Percentiles rank a stretch among this genome's conserved stretches.
Evolutionary conservation across 1,140 invertebrate genomes (phyloP).

Genomic region (Drosophila teissieri): DNA sequence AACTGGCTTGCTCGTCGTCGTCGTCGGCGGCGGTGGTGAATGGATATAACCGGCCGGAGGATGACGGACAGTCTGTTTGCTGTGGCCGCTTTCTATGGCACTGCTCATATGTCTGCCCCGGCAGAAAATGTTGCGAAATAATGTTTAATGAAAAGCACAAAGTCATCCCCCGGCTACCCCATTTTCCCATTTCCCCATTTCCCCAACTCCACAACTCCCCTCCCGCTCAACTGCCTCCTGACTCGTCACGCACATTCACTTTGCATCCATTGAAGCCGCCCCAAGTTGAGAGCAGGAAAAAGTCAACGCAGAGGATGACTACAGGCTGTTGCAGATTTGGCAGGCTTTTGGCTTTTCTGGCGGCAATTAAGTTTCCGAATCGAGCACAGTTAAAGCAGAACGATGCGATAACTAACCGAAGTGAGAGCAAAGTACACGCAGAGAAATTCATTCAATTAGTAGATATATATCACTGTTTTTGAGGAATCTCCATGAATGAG

Average conservation of each 20-base stretch:
- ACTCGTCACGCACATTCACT: conserved; percentile 75
- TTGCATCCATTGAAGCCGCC: conserved; percentile 71
- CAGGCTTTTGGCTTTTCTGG: conserved; percentile 32
- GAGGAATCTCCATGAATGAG: no score
- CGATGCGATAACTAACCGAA: conserved; percentile 46
- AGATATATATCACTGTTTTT: no score
- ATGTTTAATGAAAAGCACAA: conserved; percentile 81
- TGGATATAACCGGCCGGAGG: not conserved
- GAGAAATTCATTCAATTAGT: no score
- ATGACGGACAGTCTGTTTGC: conserved; percentile 58
- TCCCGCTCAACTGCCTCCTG: not conserved
- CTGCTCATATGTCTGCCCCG: conserved; percentile 48
- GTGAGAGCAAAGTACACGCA: not conserved
- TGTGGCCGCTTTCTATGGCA: conserved; percentile 67
- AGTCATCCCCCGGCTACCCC: conserved; percentile 57
- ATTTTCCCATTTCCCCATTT: no score
- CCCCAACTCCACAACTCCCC: no score
- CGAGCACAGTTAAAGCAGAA: conserved; percentile 52
- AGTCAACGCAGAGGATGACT: conserved; percentile 29
- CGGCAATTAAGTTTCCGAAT: conserved; percentile 64
- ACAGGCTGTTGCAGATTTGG: conserved; percentile 31
- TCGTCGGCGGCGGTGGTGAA: conserved; percentile 3
- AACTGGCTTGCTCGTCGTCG: conserved; percentile 53
- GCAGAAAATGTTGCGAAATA: conserved; percentile 75
- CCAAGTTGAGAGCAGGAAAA: conserved; percentile 31